Evolutionary conservation across 2,797 vertebrate species (phyloP), one percentile per base, ranked within the genome.

Genomic region (Acipenser ruthenus): DNA sequence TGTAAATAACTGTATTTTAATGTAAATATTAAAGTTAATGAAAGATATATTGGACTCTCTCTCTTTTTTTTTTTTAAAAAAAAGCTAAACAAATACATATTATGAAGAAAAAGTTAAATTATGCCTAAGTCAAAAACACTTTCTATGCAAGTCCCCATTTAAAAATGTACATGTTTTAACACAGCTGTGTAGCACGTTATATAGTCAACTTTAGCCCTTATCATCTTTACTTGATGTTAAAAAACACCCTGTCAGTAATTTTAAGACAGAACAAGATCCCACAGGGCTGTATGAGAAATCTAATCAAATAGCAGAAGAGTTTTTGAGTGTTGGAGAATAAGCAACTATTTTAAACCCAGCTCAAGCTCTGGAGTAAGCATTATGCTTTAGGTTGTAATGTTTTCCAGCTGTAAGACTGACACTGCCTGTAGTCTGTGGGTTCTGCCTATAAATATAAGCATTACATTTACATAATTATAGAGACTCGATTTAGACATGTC

Each of bases 371-470:
- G 80, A 62, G 60, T 62, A 8, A 72, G 80, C 81, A 86, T 86
- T 91, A 88, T 83, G 87, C 84, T 87, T 87, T 80, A 85, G 80
- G 86, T 80, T 78, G 78, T 88, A 92, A 93, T 93, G 88, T 80
- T 85, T 91, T 90, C 91, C 93, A 93, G 93, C 92, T 93, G 92
- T 82, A 80, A 76, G 74, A 80, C 63, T 76, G 82, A 81, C 76
- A 78, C 87, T 90, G 89, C 88, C 92, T 90, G 89, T 81, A 88
- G 77, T 80, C 85, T 94, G 92, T 87, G 93, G 93, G 86, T 88
- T 92, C 85, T 86, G 86, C 83, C 91, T 94, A 92, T 93, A 94
- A 94, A 94, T 93, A 93, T 91, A 94, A 94, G 95, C 93, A 92
- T 87, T 84, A 88, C 85, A 89, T 92, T 93, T 92, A 86, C 89